Base-by-base conservation (phyloP, 2,113 vertebrate genomes). In the Furnarius figulus region DNA sequence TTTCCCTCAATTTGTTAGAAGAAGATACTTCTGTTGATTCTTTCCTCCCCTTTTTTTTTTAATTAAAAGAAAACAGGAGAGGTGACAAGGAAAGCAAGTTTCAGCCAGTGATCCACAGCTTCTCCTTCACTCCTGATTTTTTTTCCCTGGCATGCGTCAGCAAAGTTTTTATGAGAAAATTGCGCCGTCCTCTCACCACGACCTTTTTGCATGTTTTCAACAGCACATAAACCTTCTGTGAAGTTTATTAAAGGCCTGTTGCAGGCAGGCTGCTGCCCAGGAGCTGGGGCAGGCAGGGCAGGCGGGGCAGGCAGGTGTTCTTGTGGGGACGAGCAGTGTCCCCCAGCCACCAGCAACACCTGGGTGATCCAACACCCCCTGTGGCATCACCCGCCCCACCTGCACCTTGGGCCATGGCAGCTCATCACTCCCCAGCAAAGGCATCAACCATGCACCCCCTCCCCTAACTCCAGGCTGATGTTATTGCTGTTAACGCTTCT, bases 161-260 rank as follows among this genome's bases (percentile, higher is more conserved):
- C 96, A 62, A 67, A 95, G 94, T 93, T 96, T 95, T 84, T 47
- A 92, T n/a, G 75, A 95, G 93, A 88, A 91, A 85, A 80, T 78
- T 83, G 35, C 13, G 0, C 55, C 0, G 2, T 30, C 92, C 85
- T 97, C 95, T 88, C 24, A 0, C 74, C 50, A 10, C 3, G 5
- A 93, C 75, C 58, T 96, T 80, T 78, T 66, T 17, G 3, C 39
- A 20, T 72, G 83, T 87, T 96, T 94, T 89, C 95, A 97, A 90
- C 97, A 97, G 93, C 95, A 89, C 92, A 74, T 81, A 93, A 97
- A 97, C n/a, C 30, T 59, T 49, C 82, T 46, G 13, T 82, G 70
- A 80, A 55, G 85, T 61, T 96, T 93, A 68, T 71, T 50, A 24
- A 7, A 52, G 52, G 47, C 30, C 65, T 58, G 25, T 1, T 28